phyloP scores from a whole-genome alignment of 2,888 invertebrate species.

The Galerucella nymphaeae region DNA sequence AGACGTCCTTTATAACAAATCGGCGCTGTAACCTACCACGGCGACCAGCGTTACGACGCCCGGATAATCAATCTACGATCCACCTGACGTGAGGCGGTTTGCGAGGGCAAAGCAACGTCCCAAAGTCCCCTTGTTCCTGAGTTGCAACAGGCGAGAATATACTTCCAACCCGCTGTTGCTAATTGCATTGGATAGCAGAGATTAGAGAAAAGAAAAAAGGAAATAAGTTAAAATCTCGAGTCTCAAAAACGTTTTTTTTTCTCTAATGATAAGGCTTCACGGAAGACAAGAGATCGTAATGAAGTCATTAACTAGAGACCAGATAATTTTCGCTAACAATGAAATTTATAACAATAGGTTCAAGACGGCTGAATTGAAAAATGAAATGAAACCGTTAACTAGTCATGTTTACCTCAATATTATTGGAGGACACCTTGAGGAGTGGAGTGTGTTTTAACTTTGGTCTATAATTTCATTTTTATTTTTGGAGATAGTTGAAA shows the following conservation, averaged over 20 bases:
- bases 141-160: slow-evolving; percentile 35
- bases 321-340: not conserved
- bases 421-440: no score
- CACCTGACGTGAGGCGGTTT: slow-evolving; percentile 27
- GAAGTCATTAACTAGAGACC: not conserved
- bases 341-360: not conserved
- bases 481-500: no score
- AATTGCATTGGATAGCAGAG: slow-evolving; percentile 19
- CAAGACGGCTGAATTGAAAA: no score
- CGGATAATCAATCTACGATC: slow-evolving; percentile 35
- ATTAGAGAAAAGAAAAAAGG: slow-evolving; percentile 7
- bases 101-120: slow-evolving; percentile 18
- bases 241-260: not conserved
- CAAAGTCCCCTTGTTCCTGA: slow-evolving; percentile 18
- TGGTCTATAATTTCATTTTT: no score
- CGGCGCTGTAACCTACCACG: slow-evolving; percentile 7
- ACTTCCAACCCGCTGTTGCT: slow-evolving; percentile 9
- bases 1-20: not conserved
- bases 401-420: no score
- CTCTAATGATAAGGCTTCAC: not conserved
- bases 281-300: not conserved
- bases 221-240: slow-evolving; percentile 1
- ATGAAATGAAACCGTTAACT: no score
- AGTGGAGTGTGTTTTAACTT: no score
- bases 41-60: slow-evolving; percentile 19